A percentile compares a stretch with the other conserved stretches of the same genome.
These are phyloP conservation scores for Eriosoma lanigerum DNA, from an alignment of 1,140 invertebrate genomes.

Conservation along the genomic window DNA sequence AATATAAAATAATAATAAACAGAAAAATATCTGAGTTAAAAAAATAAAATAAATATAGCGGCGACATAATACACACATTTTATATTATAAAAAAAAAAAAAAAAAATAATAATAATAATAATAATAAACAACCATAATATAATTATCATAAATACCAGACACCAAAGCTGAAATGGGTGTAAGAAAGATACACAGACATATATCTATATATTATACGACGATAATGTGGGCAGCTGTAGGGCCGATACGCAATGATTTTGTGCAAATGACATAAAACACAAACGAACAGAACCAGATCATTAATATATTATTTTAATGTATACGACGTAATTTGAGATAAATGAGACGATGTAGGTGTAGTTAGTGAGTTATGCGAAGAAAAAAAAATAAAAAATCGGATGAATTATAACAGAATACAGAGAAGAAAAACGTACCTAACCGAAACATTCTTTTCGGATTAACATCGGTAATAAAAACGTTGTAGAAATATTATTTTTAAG, in stretches of 20 bases:
- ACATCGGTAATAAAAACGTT: not conserved
- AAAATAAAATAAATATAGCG: slow-evolving; percentile 53
- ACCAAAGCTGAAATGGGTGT: slow-evolving; percentile 18
- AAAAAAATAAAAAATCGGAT: not conserved
- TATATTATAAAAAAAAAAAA: not conserved
- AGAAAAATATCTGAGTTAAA: slow-evolving; percentile 28
- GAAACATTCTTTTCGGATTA: not conserved
- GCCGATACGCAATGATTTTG: not conserved
- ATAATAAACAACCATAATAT: not conserved
- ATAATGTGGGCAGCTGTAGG: not conserved
- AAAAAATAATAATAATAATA: slow-evolving; percentile 8
- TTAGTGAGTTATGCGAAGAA: not conserved
- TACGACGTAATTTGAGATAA: not conserved
- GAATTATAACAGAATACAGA: not conserved
- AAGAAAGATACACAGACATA: not conserved
- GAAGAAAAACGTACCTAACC: too few relatives aligned
- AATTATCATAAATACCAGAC: not conserved
- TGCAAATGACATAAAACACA: not conserved
- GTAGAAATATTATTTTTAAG: not conserved
- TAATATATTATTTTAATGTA: not conserved
- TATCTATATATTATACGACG: not conserved
- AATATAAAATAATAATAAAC: slow-evolving; percentile 54
- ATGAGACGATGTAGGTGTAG: not conserved
- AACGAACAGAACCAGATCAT: not conserved
- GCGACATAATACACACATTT: slow-evolving; percentile 12